Evolutionary conservation across 2,113 vertebrate species (phyloP).

Genomic region (Trichomycterus rosablanca): DNA sequence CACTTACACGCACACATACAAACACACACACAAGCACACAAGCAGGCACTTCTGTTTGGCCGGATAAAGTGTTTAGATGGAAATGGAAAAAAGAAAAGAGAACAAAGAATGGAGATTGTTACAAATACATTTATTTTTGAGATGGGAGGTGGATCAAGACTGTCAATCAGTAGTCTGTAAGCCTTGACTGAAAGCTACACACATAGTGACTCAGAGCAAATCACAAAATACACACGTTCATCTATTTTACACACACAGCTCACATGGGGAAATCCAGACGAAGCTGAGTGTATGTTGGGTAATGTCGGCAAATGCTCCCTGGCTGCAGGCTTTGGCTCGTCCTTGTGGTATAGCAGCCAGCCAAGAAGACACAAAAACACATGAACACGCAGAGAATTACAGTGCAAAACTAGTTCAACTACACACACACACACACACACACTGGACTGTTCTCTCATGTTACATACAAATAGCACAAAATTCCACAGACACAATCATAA

Average conservation of each 20-base stretch:
- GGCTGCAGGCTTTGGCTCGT: conserved; percentile 22
- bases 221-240: conserved; percentile 16
- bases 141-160: conserved; percentile 19
- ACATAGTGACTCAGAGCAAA: conserved; percentile 19
- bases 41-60: conserved; percentile 30
- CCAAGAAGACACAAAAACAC: too few species aligned
- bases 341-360: conserved; percentile 28
- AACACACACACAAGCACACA: not conserved
- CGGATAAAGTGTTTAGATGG: conserved; percentile 29
- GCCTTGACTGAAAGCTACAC: conserved; percentile 24
- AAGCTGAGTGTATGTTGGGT: conserved; percentile 21
- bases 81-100: conserved; percentile 34
- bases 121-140: conserved; percentile 26
- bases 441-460: not conserved
- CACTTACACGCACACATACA: conserved; percentile 33
- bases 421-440: conserved; percentile 32
- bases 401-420: conserved; percentile 37
- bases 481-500: conserved; percentile 23
- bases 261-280: conserved; percentile 36
- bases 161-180: conserved; percentile 32
- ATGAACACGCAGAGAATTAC: conserved; percentile 35
- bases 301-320: conserved; percentile 13
- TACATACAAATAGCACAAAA: conserved; percentile 17
- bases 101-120: conserved; percentile 30
- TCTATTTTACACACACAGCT: conserved; percentile 20